Conservation (phyloP, 30 jellyfish, hydroid and myxozoan genomes). For the Hydractinia echinata region DNA sequence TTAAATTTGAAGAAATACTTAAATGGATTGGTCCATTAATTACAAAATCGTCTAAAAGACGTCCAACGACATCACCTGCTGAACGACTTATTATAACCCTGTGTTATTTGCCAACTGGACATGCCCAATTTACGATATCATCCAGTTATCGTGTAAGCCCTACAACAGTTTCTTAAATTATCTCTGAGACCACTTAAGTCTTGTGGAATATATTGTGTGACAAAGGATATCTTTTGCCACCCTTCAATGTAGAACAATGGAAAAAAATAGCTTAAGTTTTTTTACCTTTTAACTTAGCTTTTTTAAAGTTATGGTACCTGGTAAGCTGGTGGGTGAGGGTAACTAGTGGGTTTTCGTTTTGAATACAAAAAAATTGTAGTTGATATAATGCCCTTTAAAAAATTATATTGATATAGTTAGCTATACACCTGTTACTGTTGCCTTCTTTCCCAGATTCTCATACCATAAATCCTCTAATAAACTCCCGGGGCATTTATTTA, state of each 20-base stretch:
- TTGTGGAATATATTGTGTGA: slow-evolving; percentile 3
- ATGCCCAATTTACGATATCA: slow-evolving; percentile 42
- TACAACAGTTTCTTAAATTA: slow-evolving; percentile 4
- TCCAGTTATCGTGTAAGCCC: slow-evolving; percentile 51
- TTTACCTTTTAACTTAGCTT: no score
- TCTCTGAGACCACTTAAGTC: no score
- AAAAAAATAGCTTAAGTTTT: not conserved
- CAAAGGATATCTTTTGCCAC: slow-evolving; percentile 8
- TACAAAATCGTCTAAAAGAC: slow-evolving; percentile 3
- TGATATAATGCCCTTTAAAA: no score
- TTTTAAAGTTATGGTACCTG: no score
- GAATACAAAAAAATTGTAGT: no score
- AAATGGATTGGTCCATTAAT: slow-evolving; percentile 9
- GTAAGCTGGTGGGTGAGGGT: no score
- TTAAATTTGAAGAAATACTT: slow-evolving; percentile 4
- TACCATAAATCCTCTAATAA: no score
- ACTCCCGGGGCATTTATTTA: no score
- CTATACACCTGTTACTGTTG: no score
- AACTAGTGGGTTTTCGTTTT: no score
- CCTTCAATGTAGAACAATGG: slow-evolving; percentile 1
- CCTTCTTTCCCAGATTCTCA: no score
- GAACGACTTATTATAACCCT: slow-evolving; percentile 11
- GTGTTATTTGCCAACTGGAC: slow-evolving; percentile 30
- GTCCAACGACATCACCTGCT: slow-evolving; percentile 15
- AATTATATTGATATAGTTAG: no score